A percentile compares a stretch with the other conserved stretches of the same genome.
phyloP scores from a whole-genome alignment of 2,113 vertebrate genomes.

The Egretta garzetta region DNA sequence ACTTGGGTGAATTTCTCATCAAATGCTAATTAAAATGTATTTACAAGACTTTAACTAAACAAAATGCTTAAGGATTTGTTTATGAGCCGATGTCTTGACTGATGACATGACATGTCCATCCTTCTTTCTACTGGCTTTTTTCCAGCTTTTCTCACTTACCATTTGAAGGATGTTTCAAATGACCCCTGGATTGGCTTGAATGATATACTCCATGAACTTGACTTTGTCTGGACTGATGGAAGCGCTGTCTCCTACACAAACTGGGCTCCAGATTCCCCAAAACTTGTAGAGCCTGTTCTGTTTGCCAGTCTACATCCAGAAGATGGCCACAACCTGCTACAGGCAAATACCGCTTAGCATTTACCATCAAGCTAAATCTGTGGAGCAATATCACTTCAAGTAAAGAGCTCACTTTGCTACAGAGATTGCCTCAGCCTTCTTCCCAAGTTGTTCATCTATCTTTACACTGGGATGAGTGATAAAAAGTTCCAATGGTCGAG shows the following conservation, averaged over 20 bases:
- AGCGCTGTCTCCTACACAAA: constrained; percentile 71
- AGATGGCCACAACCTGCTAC: neutral
- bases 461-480: neutral
- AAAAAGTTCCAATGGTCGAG: neutral
- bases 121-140: neutral
- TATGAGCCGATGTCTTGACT: neutral
- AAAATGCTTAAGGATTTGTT: neutral
- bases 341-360: neutral
- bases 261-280: constrained; percentile 36
- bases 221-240: constrained; percentile 88
- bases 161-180: constrained; percentile 69
- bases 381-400: neutral
- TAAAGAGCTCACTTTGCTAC: neutral
- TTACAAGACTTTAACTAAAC: neutral
- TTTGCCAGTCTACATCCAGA: neutral
- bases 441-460: neutral
- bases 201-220: constrained; percentile 85
- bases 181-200: constrained; percentile 90
- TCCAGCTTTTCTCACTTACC: constrained; percentile 85
- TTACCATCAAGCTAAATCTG: neutral
- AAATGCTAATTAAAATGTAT: neutral
- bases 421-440: neutral
- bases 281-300: neutral
- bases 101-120: neutral
- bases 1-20: neutral